Conservation (phyloP, 2,888 invertebrate genomes). For the Electrophaes corylata region DNA sequence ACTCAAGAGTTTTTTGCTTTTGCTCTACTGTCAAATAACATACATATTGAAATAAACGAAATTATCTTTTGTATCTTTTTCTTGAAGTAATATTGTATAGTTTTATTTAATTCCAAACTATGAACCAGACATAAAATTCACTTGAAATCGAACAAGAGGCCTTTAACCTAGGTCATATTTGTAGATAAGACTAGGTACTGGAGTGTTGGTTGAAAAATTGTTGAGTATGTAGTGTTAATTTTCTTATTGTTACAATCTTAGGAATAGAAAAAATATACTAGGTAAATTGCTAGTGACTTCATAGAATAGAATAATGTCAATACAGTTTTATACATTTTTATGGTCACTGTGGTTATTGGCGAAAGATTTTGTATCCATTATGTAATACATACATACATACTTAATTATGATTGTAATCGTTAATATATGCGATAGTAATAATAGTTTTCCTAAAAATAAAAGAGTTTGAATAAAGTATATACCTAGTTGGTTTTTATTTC, state of each 20-base stretch:
- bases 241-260: slow-evolving; percentile 31
- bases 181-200: slow-evolving; percentile 45
- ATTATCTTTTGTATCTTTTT: background rate
- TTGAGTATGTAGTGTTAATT: slow-evolving; percentile 39
- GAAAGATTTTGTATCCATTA: slow-evolving; percentile 73
- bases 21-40: slow-evolving; percentile 3
- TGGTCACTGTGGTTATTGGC: slow-evolving; percentile 68
- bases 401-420: slow-evolving; percentile 73
- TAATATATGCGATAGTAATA: slow-evolving; percentile 71
- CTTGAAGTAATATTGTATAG: background rate
- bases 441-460: slow-evolving; percentile 69
- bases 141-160: slow-evolving; percentile 40
- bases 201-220: slow-evolving; percentile 44
- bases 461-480: slow-evolving; percentile 40
- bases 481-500: no score
- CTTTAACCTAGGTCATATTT: slow-evolving; percentile 36
- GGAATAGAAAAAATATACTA: slow-evolving; percentile 39
- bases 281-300: slow-evolving; percentile 56
- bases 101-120: slow-evolving; percentile 8
- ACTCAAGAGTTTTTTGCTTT: slow-evolving; percentile 19
- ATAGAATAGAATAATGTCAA: slow-evolving; percentile 53
- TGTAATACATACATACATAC: slow-evolving; percentile 60
- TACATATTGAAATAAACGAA: background rate
- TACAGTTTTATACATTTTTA: slow-evolving; percentile 79
- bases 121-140: slow-evolving; percentile 13